Conservation (phyloP, 2,797 vertebrate species). For the Enteromius radiatus region DNA sequence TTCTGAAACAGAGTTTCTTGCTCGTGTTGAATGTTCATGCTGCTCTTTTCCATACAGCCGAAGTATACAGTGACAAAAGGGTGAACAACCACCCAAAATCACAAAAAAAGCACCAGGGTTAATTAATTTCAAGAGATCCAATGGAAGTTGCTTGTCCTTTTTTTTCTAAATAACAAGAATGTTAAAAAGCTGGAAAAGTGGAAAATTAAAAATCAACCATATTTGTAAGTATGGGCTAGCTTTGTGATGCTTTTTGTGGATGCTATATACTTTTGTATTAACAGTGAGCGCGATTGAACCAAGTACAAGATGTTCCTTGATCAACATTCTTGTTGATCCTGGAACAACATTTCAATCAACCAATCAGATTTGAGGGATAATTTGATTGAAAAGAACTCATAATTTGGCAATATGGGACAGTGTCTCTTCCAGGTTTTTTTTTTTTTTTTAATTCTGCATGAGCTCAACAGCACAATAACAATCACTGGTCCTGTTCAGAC, state of each 20-base stretch:
- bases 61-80: background rate
- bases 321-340: too few relatives aligned
- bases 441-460: background rate
- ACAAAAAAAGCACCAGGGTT: background rate
- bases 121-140: background rate
- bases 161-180: background rate
- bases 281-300: too few relatives aligned
- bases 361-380: too few relatives aligned
- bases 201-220: background rate
- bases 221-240: background rate
- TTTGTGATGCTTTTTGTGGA: background rate
- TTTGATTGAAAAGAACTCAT: background rate
- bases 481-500: constrained; percentile 11
- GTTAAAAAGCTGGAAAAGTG: background rate
- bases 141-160: background rate
- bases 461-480: background rate
- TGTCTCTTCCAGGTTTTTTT: background rate
- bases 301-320: too few relatives aligned
- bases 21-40: background rate
- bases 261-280: too few relatives aligned
- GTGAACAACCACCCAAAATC: background rate
- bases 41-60: background rate
- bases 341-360: too few relatives aligned
- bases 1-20: background rate
- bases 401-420: background rate